Conservation (phyloP, 2,113 vertebrate species). For the Rhinogobius similis region DNA sequence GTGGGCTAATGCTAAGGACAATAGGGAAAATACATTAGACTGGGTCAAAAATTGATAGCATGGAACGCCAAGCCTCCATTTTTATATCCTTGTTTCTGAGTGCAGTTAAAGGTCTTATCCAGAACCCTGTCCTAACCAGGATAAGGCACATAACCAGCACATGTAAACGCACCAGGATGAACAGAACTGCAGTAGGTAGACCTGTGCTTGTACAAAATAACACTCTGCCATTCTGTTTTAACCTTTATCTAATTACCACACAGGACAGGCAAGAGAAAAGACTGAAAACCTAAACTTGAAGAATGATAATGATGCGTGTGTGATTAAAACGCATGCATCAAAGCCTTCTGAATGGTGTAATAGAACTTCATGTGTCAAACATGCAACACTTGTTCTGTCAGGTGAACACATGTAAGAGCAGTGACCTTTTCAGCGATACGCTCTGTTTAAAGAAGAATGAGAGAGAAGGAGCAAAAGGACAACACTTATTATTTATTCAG, state of each 20-base stretch:
- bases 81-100: too few relatives aligned
- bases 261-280: not conserved
- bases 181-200: not conserved
- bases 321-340: not conserved
- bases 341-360: not conserved
- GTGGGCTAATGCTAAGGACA: too few relatives aligned
- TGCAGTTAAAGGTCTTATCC: too few relatives aligned
- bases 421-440: constrained; percentile 57
- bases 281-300: not conserved
- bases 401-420: constrained; percentile 41
- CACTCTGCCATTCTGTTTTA: not conserved
- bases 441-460: constrained; percentile 37
- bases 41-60: too few relatives aligned
- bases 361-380: constrained; percentile 24
- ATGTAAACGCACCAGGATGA: too few relatives aligned
- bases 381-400: constrained; percentile 2
- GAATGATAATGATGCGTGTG: not conserved
- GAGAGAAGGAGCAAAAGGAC: not conserved
- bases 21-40: too few relatives aligned
- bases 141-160: too few relatives aligned
- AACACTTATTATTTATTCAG: constrained; percentile 9
- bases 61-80: too few relatives aligned
- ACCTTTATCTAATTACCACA: not conserved
- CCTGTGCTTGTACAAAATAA: not conserved
- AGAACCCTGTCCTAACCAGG: too few relatives aligned